These are phyloP conservation scores for Hypsibius dujardini DNA, from an alignment of 1,140 invertebrate species.

Conservation along the genomic window DNA sequence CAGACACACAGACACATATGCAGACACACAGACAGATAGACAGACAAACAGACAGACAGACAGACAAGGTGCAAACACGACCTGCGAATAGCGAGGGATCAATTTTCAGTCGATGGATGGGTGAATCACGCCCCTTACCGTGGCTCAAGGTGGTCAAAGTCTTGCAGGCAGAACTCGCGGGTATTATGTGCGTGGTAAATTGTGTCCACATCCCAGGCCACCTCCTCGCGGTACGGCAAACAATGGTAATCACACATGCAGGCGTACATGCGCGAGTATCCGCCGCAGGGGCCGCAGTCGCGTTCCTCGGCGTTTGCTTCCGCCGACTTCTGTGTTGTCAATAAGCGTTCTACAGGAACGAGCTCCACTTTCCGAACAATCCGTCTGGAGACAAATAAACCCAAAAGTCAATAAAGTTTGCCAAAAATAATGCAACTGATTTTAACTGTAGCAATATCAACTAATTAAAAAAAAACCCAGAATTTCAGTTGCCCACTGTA, in stretches of 20 bases:
- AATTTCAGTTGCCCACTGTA: not conserved
- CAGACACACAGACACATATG: too few species aligned
- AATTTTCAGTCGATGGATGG: too few species aligned
- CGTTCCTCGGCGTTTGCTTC: constrained; percentile 29
- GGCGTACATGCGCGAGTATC: constrained; percentile 82
- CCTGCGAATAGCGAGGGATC: too few species aligned
- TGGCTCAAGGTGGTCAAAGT: constrained; percentile 86
- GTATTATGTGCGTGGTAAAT: constrained; percentile 86
- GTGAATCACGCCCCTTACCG: constrained; percentile 42
- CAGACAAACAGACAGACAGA: too few species aligned
- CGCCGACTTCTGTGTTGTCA: constrained; percentile 31
- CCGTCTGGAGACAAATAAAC: constrained; percentile 36
- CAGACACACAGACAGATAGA: too few species aligned
- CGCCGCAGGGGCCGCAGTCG: constrained; percentile 66
- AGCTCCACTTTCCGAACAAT: constrained; percentile 46
- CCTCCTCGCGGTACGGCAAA: constrained; percentile 76
- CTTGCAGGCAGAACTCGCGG: constrained; percentile 66
- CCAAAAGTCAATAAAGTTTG: too few species aligned
- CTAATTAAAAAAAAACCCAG: too few species aligned
- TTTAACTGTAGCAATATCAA: too few species aligned
- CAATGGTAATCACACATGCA: constrained; percentile 88
- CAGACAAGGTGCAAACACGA: too few species aligned
- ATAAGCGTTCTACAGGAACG: constrained; percentile 40
- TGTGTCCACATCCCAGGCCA: constrained; percentile 89
- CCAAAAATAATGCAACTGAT: too few species aligned